phyloP scores from a whole-genome alignment of 2,888 invertebrate species.

The Bembecia ichneumoniformis region DNA sequence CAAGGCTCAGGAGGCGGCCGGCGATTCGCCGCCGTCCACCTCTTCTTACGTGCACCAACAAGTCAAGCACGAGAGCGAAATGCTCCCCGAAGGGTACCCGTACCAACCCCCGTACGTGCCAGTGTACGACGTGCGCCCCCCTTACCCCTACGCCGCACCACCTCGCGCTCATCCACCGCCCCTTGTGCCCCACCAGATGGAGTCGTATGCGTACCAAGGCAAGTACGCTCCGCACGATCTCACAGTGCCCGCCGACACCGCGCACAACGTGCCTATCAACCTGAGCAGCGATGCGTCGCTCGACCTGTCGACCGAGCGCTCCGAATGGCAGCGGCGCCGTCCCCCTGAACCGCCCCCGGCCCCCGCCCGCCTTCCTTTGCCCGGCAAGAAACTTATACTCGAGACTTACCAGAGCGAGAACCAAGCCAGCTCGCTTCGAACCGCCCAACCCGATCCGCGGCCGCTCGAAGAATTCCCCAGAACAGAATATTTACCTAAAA shows the following conservation, averaged over 20 bases:
- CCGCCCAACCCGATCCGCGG: conserved; percentile 15
- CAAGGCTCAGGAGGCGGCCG: conserved; percentile 40
- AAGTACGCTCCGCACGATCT: conserved; percentile 41
- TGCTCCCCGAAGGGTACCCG: conserved; percentile 24
- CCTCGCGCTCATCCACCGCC: conserved; percentile 9
- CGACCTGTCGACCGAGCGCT: conserved; percentile 54
- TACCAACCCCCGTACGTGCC: conserved; percentile 18
- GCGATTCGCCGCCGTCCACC: conserved; percentile 51
- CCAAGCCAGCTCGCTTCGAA: conserved; percentile 31
- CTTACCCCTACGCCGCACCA: conserved; percentile 3
- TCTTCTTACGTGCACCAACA: conserved; percentile 35
- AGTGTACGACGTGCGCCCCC: conserved; percentile 23
- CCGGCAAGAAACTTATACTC: conserved; percentile 64
- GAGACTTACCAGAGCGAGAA: conserved; percentile 65
- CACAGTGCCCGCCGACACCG: conserved; percentile 35
- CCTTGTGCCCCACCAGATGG: conserved; percentile 30
- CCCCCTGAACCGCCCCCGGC: conserved; percentile 46
- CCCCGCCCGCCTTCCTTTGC: conserved; percentile 43
- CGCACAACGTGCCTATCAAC: conserved; percentile 62
- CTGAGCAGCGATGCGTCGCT: conserved; percentile 62
- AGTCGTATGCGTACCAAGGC: conserved; percentile 47
- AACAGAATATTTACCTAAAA: conserved; percentile 62
- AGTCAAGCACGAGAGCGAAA: conserved; percentile 10
- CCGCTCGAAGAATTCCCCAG: conserved; percentile 37
- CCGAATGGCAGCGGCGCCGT: conserved; percentile 51